Conservation (phyloP, 2,113 vertebrate genomes). For the Elgaria multicarinata region DNA sequence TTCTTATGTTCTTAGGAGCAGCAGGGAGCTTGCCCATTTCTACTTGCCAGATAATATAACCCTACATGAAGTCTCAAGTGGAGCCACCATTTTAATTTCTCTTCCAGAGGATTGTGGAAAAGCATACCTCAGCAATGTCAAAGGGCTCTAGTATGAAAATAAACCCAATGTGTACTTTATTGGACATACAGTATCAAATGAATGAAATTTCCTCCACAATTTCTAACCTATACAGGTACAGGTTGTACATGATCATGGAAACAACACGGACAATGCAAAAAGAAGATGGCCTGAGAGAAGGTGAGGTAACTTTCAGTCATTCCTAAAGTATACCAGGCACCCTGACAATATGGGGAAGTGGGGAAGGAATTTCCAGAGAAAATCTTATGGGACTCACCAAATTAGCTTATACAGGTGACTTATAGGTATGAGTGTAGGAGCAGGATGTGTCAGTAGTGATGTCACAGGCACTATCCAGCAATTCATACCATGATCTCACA, state of each 20-base stretch:
- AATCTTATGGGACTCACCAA: neutral
- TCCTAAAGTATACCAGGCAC: neutral
- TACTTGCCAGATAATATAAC: neutral
- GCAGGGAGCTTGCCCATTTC: neutral
- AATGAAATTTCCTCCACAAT: neutral
- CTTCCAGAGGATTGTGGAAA: neutral
- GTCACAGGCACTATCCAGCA: neutral
- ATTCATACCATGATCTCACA: neutral
- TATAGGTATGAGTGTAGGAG: neutral
- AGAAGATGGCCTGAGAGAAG: neutral
- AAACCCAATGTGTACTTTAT: neutral
- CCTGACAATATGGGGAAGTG: too few species aligned
- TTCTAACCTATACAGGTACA: neutral
- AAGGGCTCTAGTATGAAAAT: neutral
- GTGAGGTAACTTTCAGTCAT: constrained; percentile 5
- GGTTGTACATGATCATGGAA: neutral
- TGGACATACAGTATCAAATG: neutral
- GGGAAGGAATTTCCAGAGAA: neutral
- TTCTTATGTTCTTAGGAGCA: neutral
- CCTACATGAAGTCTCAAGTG: neutral
- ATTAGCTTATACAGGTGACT: neutral
- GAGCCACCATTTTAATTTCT: neutral
- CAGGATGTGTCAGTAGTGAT: neutral
- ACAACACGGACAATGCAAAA: neutral
- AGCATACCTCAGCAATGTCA: neutral